These are phyloP conservation scores for Ellobium chinense DNA, from an alignment of 2,888 invertebrate species.

Conservation along the genomic window DNA sequence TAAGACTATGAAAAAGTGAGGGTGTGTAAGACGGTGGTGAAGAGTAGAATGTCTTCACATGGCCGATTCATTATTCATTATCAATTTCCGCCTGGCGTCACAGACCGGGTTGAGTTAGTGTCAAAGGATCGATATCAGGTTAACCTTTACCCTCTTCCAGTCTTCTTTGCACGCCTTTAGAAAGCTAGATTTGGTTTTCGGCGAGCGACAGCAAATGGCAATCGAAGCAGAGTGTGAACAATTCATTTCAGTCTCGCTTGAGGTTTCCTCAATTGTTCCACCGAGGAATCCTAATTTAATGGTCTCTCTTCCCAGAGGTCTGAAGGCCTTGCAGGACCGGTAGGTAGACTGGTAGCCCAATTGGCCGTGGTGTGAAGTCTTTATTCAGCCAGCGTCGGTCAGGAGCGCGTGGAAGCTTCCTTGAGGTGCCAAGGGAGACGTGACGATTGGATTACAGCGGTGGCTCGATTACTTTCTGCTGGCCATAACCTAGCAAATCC, in stretches of 20 bases:
- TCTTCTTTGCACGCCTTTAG: conserved; percentile 12
- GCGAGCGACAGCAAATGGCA: conserved; percentile 46
- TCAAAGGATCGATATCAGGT: conserved; percentile 33
- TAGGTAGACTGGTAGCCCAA: conserved; percentile 33
- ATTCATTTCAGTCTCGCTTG: conserved; percentile 42
- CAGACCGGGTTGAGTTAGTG: conserved; percentile 26
- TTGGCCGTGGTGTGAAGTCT: conserved; percentile 42
- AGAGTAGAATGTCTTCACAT: conserved; percentile 6
- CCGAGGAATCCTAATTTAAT: conserved; percentile 43
- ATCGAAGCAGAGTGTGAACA: conserved; percentile 46
- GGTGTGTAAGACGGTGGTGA: not conserved
- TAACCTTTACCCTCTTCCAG: conserved; percentile 31
- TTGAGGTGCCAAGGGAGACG: conserved; percentile 31
- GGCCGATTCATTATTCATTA: conserved; percentile 40
- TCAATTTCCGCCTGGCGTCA: conserved; percentile 39
- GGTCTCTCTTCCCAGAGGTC: conserved; percentile 29
- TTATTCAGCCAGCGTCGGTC: conserved; percentile 12
- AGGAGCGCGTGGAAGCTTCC: not conserved
- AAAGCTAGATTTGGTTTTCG: conserved; percentile 41
- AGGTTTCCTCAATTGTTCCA: conserved; percentile 41
- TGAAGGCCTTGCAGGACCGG: conserved; percentile 3
- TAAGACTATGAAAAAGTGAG: no score
- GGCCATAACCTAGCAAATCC: conserved; percentile 20
- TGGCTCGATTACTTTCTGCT: conserved; percentile 39
- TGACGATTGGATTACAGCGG: conserved; percentile 39